Base-by-base conservation (phyloP, 2,113 vertebrate species). In the Pomatostomus ruficeps region DNA sequence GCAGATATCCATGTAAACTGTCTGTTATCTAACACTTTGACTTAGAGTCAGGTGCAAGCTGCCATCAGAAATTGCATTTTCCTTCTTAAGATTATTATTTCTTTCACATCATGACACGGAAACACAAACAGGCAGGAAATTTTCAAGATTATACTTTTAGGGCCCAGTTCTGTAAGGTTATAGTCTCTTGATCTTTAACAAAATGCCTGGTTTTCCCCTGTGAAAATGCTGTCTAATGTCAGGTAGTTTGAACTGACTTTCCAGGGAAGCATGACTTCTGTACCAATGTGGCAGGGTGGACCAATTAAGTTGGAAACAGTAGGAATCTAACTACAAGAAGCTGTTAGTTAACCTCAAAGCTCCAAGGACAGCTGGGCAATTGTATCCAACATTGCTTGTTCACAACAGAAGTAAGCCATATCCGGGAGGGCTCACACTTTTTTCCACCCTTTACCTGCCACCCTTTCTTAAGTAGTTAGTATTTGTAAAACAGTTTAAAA, bases 231-330 rank as follows among this genome's bases (percentile, higher is more conserved):
- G 48, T 76, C 45, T 83, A 42, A 80, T 46, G 33, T 70, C 80
- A 87, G 42, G 38, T 46, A 81, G 61, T n/a, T 68, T 59, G 58
- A 90, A 92, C 42, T 9, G 51, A 45, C 72, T 91, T 96, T 80
- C 18, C 59, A 87, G 63, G 67, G 62, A 88, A 82, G 62, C 48
- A 20, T 55, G 43, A 65, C 35, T 73, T 84, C 84, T 77, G 48
- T 54, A 74, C 63, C 2, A 74, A 66, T 59, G 51, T 66, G 38
- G 67, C 68, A 94, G 79, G 59, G 48, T 81, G 35, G 80, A 59
- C 29, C 65, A 85, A 89, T 91, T 95, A 91, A 77, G 80, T 87
- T 59, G 11, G 52, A 87, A 95, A 94, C 70, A 94, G 84, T 84
- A 78, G 68, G 77, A 57, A 80, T 67, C 67, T 89, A 55, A 85